A percentile compares a stretch with the other conserved stretches of the same genome.
Evolutionary conservation across 1,140 invertebrate species (phyloP).

Genomic region (Pachyrhynchus sulphureomaculatus): DNA sequence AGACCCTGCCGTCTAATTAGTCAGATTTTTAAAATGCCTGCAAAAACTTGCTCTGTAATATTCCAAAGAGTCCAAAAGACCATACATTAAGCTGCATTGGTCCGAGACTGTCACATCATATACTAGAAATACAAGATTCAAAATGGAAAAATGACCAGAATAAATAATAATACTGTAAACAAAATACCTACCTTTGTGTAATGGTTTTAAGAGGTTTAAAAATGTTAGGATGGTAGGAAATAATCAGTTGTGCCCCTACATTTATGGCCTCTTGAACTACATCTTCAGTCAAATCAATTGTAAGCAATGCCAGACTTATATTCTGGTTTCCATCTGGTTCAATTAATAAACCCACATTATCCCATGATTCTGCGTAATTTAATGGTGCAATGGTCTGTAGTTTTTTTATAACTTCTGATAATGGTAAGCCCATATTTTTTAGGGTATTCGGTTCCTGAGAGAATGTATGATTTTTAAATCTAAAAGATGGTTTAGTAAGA

Average conservation of each 20-base stretch:
- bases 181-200: constrained; percentile 69
- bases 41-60: too few species aligned
- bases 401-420: constrained; percentile 33
- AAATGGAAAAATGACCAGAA: too few species aligned
- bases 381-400: constrained; percentile 72
- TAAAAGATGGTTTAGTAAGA: too few species aligned
- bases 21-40: too few species aligned
- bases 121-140: too few species aligned
- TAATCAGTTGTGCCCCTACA: constrained; percentile 73
- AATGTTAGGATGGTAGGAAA: constrained; percentile 95
- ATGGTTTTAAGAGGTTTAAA: constrained; percentile 83
- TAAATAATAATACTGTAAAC: background rate
- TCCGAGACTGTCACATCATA: too few species aligned
- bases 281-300: constrained; percentile 90
- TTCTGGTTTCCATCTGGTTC: constrained; percentile 68
- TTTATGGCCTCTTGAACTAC: constrained; percentile 83
- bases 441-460: too few species aligned
- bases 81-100: too few species aligned
- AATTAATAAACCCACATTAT: constrained; percentile 91
- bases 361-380: constrained; percentile 82
- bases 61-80: too few species aligned
- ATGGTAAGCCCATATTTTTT: constrained; percentile 19
- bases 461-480: too few species aligned
- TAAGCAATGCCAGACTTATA: constrained; percentile 76
- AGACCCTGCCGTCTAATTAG: too few species aligned